Conservation (phyloP, 2,888 invertebrate genomes). For the Chesias legatella region DNA sequence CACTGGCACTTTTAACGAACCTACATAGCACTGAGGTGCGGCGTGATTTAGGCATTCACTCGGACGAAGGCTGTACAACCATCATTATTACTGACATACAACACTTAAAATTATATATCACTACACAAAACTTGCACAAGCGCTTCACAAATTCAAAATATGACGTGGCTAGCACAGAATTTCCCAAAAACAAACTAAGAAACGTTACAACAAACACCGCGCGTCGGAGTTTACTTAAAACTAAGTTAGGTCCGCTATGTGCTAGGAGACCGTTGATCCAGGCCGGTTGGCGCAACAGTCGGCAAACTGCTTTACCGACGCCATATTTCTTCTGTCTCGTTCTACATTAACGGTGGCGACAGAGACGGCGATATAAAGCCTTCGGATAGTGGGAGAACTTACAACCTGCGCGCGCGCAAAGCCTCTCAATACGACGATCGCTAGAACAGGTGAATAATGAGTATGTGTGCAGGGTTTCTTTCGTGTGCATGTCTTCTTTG, state of each 20-base stretch:
- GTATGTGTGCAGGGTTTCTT: constrained; percentile 55
- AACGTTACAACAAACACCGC: constrained; percentile 61
- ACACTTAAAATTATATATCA: constrained; percentile 41
- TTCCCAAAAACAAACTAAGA: constrained; percentile 54
- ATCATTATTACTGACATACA: constrained; percentile 37
- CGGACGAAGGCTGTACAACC: constrained; percentile 56
- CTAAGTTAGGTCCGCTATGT: constrained; percentile 72
- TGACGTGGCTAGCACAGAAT: constrained; percentile 63
- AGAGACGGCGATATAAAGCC: constrained; percentile 45
- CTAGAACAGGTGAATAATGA: constrained; percentile 70
- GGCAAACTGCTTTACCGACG: constrained; percentile 64
- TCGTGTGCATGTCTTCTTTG: constrained; percentile 61
- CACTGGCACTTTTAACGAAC: constrained; percentile 74
- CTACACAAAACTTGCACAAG: constrained; percentile 47
- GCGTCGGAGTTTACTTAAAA: constrained; percentile 70
- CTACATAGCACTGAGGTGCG: constrained; percentile 64
- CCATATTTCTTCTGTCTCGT: constrained; percentile 41
- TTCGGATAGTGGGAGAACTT: constrained; percentile 59
- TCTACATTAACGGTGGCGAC: constrained; percentile 35
- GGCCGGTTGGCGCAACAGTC: constrained; percentile 70
- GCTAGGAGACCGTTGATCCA: constrained; percentile 79
- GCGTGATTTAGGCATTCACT: constrained; percentile 73
- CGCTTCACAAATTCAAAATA: constrained; percentile 47
- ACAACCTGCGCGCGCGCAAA: constrained; percentile 72
- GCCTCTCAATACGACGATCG: constrained; percentile 66